Conservation (phyloP, 2,797 vertebrate species). For the Semaprochilodus insignis region DNA sequence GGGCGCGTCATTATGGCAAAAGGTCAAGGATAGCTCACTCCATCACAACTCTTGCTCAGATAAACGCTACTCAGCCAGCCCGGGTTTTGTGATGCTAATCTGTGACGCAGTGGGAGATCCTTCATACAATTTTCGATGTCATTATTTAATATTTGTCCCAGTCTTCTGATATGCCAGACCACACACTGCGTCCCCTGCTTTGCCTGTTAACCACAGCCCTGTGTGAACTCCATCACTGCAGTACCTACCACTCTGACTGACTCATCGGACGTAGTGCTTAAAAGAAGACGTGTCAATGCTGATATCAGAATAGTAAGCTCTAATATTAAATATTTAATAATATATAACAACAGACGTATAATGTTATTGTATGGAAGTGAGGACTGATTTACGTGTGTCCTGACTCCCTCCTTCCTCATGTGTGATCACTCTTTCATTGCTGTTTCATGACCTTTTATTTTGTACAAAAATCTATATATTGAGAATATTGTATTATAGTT, state of each 20-base stretch:
- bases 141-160: constrained; percentile 50
- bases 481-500: constrained; percentile 88
- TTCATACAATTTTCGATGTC: constrained; percentile 45
- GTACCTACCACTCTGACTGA: constrained; percentile 30
- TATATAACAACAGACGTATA: constrained; percentile 53
- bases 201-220: constrained; percentile 35
- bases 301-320: constrained; percentile 50
- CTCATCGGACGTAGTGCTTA: constrained; percentile 33
- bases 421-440: constrained; percentile 73
- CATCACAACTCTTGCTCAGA: constrained; percentile 74
- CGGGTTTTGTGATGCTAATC: constrained; percentile 48
- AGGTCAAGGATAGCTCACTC: constrained; percentile 77
- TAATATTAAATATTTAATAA: constrained; percentile 56
- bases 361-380: constrained; percentile 44
- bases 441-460: constrained; percentile 80
- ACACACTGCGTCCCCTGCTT: constrained; percentile 44
- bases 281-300: constrained; percentile 36
- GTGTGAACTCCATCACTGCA: constrained; percentile 28
- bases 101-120: constrained; percentile 45
- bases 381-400: constrained; percentile 25
- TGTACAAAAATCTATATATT: constrained; percentile 87
- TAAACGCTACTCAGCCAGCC: constrained; percentile 61
- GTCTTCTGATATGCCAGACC: constrained; percentile 46
- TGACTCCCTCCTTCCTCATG: constrained; percentile 36
- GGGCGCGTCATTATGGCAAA: constrained; percentile 69